Conservation (phyloP, 2,113 vertebrate species). For the Fulica atra region DNA sequence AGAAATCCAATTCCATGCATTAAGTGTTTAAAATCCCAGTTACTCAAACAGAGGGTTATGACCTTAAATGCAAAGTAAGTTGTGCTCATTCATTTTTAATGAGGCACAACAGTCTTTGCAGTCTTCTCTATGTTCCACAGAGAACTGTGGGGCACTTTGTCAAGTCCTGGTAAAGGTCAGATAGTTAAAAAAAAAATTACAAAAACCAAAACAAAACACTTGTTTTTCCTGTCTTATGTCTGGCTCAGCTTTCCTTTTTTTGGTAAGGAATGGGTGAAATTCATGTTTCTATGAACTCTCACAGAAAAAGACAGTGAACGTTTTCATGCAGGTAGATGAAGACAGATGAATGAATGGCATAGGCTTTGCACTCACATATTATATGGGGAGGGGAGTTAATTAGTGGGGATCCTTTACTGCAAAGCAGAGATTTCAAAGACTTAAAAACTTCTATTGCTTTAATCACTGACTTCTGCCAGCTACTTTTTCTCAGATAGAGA, state of each 20-base stretch:
- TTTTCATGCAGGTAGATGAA: not conserved
- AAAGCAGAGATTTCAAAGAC: not conserved
- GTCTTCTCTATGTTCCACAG: not conserved
- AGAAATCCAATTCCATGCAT: not conserved
- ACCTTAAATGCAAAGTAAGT: not conserved
- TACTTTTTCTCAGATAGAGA: not conserved
- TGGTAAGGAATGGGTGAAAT: not conserved
- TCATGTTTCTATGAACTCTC: not conserved
- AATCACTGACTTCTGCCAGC: not conserved
- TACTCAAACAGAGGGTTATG: not conserved
- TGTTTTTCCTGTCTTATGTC: not conserved
- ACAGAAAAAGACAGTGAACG: not conserved
- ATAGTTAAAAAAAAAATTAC: not conserved
- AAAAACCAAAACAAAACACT: not conserved
- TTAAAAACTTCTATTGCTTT: not conserved
- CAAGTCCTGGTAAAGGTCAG: not conserved
- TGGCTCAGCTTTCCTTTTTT: not conserved
- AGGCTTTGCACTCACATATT: not conserved
- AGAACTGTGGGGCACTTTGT: not conserved
- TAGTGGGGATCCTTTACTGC: not conserved
- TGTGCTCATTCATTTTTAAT: not conserved
- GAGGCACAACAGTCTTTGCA: not conserved
- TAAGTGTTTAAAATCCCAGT: not conserved
- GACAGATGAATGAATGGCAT: not conserved
- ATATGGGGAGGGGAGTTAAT: not conserved